Conservation (phyloP, 2,888 invertebrate genomes). For the Tinea trinotella region DNA sequence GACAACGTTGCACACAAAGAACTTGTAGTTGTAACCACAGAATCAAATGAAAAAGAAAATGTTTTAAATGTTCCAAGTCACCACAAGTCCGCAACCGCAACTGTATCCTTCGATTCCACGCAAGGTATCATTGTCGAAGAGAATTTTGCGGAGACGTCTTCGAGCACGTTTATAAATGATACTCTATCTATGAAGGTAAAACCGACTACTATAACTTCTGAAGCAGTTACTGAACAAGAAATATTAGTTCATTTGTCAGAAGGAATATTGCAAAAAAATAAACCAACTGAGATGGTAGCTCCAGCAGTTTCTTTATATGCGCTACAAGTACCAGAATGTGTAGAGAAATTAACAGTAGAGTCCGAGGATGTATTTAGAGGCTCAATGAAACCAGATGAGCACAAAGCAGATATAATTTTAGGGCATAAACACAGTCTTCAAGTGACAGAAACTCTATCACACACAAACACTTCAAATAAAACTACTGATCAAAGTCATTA, state of each 20-base stretch:
- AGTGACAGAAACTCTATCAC: constrained; percentile 67
- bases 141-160: constrained; percentile 55
- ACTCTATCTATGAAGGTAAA: constrained; percentile 41
- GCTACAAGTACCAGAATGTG: constrained; percentile 70
- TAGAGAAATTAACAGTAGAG: constrained; percentile 72
- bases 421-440: constrained; percentile 62
- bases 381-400: constrained; percentile 46
- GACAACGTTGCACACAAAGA: constrained; percentile 69
- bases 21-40: constrained; percentile 64
- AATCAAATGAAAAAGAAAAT: constrained; percentile 72
- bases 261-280: constrained; percentile 35
- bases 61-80: constrained; percentile 26
- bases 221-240: constrained; percentile 74
- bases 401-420: constrained; percentile 51
- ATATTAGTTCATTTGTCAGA: constrained; percentile 61
- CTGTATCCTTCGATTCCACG: constrained; percentile 40
- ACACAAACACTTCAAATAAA: constrained; percentile 57
- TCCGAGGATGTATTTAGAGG: constrained; percentile 64
- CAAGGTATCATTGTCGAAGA: constrained; percentile 68
- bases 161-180: constrained; percentile 40
- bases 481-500: constrained; percentile 41
- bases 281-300: constrained; percentile 42
- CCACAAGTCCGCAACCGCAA: constrained; percentile 33
- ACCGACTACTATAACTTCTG: constrained; percentile 55
- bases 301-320: constrained; percentile 55